phyloP scores from a whole-genome alignment of 1,140 invertebrate genomes.

The Drosophila quadrilineata region DNA sequence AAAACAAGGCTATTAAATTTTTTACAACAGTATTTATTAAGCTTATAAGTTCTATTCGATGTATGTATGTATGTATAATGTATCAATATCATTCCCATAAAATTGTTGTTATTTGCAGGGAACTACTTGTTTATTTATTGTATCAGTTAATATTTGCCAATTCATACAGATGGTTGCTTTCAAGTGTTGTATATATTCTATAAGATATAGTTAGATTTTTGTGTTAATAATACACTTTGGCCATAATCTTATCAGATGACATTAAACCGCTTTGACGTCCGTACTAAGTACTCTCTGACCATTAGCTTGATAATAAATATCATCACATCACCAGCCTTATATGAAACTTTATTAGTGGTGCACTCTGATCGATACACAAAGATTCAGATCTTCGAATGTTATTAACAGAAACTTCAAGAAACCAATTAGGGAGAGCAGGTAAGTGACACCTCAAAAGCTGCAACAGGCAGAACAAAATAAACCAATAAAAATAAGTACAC shows the following conservation, averaged over 20 bases:
- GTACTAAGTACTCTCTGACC: neutral
- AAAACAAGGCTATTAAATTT: no score
- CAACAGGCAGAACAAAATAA: constrained; percentile 20
- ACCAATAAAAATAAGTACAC: constrained; percentile 16
- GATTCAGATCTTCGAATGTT: neutral
- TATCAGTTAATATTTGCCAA: no score
- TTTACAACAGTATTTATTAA: no score
- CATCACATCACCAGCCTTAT: no score
- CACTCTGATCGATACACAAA: no score
- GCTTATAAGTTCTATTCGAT: no score
- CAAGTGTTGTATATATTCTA: neutral
- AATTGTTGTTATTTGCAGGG: no score
- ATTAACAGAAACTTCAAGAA: neutral
- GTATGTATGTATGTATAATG: no score
- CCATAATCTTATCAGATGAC: constrained; percentile 18
- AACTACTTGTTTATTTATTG: no score
- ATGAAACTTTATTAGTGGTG: no score
- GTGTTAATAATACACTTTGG: constrained; percentile 8
- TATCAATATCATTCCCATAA: no score
- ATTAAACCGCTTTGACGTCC: constrained; percentile 1
- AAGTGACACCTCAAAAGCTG: constrained; percentile 28
- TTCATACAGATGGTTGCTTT: neutral
- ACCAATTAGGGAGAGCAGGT: constrained; percentile 10
- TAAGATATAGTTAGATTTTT: constrained; percentile 8
- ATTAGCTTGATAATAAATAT: constrained; percentile 19